Evolutionary conservation across 2,113 vertebrate genomes (phyloP).

Genomic region (Plecotus auritus): DNA sequence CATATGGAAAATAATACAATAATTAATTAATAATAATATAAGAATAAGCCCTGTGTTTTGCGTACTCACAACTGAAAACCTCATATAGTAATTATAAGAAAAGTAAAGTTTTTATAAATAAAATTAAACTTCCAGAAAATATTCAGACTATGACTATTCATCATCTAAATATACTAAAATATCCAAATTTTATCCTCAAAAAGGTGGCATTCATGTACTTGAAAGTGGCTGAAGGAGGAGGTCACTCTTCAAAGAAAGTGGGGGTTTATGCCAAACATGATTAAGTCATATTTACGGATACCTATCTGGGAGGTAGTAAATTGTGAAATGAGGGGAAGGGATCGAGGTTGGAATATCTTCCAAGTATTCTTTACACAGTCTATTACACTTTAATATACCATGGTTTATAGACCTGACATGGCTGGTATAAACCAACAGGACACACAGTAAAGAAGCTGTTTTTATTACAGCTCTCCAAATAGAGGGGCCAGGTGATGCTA

Average conservation of each 20-base stretch:
- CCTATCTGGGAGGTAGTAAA: conserved; percentile 24
- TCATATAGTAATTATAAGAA: background rate
- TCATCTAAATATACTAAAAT: background rate
- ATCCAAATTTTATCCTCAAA: background rate
- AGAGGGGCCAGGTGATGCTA: conserved; percentile 22
- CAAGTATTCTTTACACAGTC: conserved; percentile 59
- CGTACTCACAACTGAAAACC: background rate
- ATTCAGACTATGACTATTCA: background rate
- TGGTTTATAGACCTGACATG: conserved; percentile 63
- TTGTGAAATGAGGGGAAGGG: conserved; percentile 34
- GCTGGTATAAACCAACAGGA: conserved; percentile 58
- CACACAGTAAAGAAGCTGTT: conserved; percentile 45
- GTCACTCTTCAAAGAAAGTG: conserved; percentile 37
- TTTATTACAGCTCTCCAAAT: conserved; percentile 56
- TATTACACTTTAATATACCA: conserved; percentile 64
- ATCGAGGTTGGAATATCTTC: conserved; percentile 33
- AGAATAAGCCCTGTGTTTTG: background rate
- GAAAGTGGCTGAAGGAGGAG: background rate
- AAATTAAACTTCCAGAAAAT: background rate
- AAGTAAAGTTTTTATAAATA: background rate
- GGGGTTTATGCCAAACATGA: background rate
- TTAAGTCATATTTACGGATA: conserved; percentile 54
- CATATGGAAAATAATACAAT: background rate
- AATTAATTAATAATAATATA: background rate
- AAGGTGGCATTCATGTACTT: background rate